A percentile compares a stretch with the other conserved stretches of the same genome.
phyloP scores from a whole-genome alignment of 2,888 invertebrate species.

The Fabriciana adippe region DNA sequence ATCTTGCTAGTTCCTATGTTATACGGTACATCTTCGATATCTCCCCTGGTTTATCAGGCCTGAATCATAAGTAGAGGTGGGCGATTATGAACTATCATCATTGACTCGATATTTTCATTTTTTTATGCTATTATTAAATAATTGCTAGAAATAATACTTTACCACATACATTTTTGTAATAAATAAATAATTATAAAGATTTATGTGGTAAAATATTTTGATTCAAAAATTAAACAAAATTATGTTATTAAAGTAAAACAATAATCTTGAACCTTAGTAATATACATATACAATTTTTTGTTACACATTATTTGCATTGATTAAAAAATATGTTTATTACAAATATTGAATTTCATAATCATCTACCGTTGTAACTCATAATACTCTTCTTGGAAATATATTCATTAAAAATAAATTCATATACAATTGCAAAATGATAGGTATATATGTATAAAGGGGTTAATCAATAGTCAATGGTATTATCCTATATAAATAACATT shows the following conservation, averaged over 20 bases:
- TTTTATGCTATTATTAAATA: neutral
- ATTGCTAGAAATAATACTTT: neutral
- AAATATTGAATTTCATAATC: slow-evolving; percentile 6
- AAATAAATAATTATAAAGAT: neutral
- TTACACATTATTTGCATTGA: no score
- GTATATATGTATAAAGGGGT: neutral
- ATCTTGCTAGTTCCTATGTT: slow-evolving; percentile 58
- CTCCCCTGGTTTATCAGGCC: neutral
- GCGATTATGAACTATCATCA: slow-evolving; percentile 3
- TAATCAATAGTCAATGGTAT: slow-evolving; percentile 17
- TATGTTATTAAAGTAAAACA: no score
- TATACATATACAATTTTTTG: no score
- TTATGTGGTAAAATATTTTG: neutral
- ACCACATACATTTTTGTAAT: slow-evolving; percentile 1
- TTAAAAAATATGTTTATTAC: no score
- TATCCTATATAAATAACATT: slow-evolving; percentile 7
- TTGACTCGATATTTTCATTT: neutral
- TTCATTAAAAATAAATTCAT: slow-evolving; percentile 18
- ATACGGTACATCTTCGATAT: slow-evolving; percentile 31
- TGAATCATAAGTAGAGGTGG: slow-evolving; percentile 1
- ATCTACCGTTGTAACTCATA: neutral
- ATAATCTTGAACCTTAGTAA: no score
- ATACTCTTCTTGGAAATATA: slow-evolving; percentile 2
- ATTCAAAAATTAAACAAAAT: no score
- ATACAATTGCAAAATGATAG: slow-evolving; percentile 4